Evolutionary conservation across 2,113 vertebrate genomes (phyloP).

Genomic region (Nannobrachium achirus): DNA sequence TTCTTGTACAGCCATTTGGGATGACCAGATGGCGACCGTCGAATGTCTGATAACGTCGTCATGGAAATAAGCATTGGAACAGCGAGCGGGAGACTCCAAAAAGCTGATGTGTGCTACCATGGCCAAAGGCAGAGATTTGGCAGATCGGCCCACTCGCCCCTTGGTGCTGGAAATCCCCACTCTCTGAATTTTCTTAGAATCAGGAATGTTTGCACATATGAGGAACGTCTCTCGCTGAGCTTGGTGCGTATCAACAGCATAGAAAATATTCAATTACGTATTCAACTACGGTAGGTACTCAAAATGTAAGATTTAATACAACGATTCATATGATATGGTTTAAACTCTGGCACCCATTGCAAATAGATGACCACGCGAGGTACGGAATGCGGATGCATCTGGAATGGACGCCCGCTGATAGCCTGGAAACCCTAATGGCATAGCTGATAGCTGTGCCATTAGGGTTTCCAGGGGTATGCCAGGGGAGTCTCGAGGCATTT

Average conservation of each 20-base stretch:
- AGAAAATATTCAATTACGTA: no score
- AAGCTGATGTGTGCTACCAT: neutral
- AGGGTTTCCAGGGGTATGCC: slow-evolving; percentile 54
- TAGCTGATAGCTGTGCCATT: slow-evolving; percentile 30
- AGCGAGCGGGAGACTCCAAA: neutral
- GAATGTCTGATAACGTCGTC: slow-evolving; percentile 5
- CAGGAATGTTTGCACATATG: no score
- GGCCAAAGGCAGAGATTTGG: slow-evolving; percentile 1
- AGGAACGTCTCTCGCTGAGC: no score
- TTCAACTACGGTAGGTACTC: no score
- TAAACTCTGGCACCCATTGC: slow-evolving; percentile 14
- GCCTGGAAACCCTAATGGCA: no score
- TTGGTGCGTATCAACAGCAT: no score
- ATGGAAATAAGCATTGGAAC: neutral
- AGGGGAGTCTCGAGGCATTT: slow-evolving; percentile 60
- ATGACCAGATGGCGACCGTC: neutral
- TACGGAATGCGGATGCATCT: slow-evolving; percentile 43
- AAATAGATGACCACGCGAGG: slow-evolving; percentile 50
- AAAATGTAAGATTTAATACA: no score
- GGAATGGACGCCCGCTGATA: slow-evolving; percentile 17
- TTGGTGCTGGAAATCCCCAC: slow-evolving; percentile 6
- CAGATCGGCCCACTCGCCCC: slow-evolving; percentile 5
- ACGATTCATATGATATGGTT: neutral
- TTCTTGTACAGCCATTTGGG: neutral
- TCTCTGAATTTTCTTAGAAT: neutral